Evolutionary conservation across 1,140 invertebrate genomes (phyloP).

Genomic region (Drosophila hydei): DNA sequence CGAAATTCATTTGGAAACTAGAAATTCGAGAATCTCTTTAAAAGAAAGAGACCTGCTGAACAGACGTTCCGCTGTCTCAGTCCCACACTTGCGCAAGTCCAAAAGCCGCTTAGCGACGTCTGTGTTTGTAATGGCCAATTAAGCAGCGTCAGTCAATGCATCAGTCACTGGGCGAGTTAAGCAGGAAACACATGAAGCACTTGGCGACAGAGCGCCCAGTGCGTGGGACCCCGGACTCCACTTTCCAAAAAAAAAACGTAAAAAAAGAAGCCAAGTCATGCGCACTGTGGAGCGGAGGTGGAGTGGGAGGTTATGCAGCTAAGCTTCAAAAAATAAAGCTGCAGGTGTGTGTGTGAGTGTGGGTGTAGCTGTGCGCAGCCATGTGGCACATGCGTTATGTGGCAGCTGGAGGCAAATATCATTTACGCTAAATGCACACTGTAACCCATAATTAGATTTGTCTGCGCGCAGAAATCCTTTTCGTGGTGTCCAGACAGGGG

Average conservation of each 20-base stretch:
- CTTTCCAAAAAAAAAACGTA: conserved; percentile 37
- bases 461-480: conserved; percentile 44
- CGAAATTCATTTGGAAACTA: conserved; percentile 68
- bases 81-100: conserved; percentile 56
- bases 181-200: conserved; percentile 52
- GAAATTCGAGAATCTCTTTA: conserved; percentile 57
- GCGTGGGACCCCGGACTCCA: conserved; percentile 66
- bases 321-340: conserved; percentile 31
- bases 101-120: conserved; percentile 39
- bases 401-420: conserved; percentile 44
- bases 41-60: neutral
- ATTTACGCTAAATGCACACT: conserved; percentile 76
- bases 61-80: neutral
- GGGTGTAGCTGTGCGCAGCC: conserved; percentile 44
- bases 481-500: conserved; percentile 12
- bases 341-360: conserved; percentile 46
- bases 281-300: conserved; percentile 19
- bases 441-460: conserved; percentile 71
- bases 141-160: conserved; percentile 54
- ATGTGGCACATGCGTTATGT: conserved; percentile 48
- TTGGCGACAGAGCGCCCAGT: conserved; percentile 45
- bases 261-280: conserved; percentile 64
- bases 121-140: conserved; percentile 71
- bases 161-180: conserved; percentile 38
- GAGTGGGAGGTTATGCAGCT: conserved; percentile 47